These are phyloP conservation scores for Andinoacara biseriatus DNA, from an alignment of 2,113 vertebrate genomes.

Conservation along the genomic window DNA sequence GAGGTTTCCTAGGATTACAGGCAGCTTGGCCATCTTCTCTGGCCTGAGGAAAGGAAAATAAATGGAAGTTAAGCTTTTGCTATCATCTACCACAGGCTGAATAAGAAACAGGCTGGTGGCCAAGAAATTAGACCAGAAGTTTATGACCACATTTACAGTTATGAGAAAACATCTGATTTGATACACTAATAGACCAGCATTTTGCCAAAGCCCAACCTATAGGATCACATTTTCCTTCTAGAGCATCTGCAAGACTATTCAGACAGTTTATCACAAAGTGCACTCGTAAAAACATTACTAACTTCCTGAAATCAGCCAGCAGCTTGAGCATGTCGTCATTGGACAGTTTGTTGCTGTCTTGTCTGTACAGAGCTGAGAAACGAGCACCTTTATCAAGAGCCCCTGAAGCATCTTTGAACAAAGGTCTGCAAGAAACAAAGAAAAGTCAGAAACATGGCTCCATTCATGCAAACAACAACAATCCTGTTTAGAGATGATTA, in stretches of 20 bases:
- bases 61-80: conserved; percentile 43
- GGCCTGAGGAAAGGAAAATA: conserved; percentile 81
- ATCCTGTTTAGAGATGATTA: neutral
- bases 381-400: conserved; percentile 92
- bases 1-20: conserved; percentile 97
- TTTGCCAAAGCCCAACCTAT: conserved; percentile 35
- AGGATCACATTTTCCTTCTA: conserved; percentile 28
- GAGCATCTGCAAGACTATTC: conserved; percentile 30
- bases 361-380: conserved; percentile 94
- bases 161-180: conserved; percentile 40
- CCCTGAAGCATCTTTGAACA: conserved; percentile 94
- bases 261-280: neutral
- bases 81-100: conserved; percentile 55
- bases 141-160: conserved; percentile 37
- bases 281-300: conserved; percentile 67
- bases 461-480: neutral
- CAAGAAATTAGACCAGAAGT: conserved; percentile 6
- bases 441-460: neutral
- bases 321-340: conserved; percentile 97
- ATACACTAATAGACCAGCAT: conserved; percentile 2
- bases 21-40: conserved; percentile 98
- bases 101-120: conserved; percentile 41
- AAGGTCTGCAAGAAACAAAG: conserved; percentile 78
- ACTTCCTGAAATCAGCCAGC: conserved; percentile 96
- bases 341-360: conserved; percentile 96